These are phyloP conservation scores for Chionomys nivalis DNA, from an alignment of 2,113 vertebrate species.

Conservation along the genomic window DNA sequence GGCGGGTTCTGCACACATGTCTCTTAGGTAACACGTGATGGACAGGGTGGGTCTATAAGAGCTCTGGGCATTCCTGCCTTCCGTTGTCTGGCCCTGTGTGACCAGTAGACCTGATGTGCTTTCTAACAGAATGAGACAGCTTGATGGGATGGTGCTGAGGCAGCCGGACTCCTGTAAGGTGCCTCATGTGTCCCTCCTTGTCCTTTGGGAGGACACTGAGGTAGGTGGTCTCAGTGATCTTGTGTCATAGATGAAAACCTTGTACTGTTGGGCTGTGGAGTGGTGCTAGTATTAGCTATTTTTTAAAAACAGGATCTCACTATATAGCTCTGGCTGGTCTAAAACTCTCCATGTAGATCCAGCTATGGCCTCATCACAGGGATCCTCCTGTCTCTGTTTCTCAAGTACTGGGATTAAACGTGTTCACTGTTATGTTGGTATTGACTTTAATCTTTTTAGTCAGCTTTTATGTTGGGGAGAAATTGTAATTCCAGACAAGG, in stretches of 20 bases:
- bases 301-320: not conserved
- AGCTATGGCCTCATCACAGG: not conserved
- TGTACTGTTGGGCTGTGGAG: not conserved
- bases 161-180: not conserved
- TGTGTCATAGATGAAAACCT: not conserved
- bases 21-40: not conserved
- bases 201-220: not conserved
- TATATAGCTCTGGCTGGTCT: not conserved
- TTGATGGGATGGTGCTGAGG: not conserved
- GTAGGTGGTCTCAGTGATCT: not conserved
- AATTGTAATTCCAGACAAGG: not conserved
- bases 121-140: not conserved
- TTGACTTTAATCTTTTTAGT: not conserved
- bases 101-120: not conserved
- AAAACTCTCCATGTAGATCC: not conserved
- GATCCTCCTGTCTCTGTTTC: not conserved
- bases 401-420: not conserved
- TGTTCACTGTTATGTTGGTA: too few relatives aligned
- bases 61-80: not conserved
- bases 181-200: not conserved
- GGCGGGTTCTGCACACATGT: not conserved
- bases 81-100: not conserved
- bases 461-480: not conserved
- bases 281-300: not conserved
- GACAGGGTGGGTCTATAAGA: not conserved